phyloP scores from a whole-genome alignment of 2,113 vertebrate genomes.

The Nothocercus nigrocapillus region DNA sequence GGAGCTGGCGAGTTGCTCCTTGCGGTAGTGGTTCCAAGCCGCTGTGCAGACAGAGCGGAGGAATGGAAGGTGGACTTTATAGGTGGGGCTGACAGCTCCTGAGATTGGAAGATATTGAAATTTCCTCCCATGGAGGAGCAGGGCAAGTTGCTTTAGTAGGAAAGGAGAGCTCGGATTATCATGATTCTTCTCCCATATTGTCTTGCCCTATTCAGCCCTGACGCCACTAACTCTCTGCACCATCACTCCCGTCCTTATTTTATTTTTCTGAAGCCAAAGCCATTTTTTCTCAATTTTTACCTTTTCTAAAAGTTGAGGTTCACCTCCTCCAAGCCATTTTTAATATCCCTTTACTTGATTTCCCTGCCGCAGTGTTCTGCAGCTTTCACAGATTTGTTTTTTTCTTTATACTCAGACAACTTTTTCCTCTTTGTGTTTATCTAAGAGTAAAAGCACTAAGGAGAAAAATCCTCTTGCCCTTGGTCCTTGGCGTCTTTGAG shows the following conservation, averaged over 20 bases:
- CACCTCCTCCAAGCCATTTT: not conserved
- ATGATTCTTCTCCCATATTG: not conserved
- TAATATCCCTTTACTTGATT: rapidly evolving
- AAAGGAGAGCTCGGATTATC: not conserved
- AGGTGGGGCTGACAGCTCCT: not conserved
- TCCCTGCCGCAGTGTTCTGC: not conserved
- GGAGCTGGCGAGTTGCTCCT: not conserved
- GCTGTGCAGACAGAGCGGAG: not conserved
- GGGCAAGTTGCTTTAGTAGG: not conserved
- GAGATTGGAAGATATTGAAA: not conserved
- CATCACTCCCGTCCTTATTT: not conserved
- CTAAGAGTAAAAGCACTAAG: not conserved
- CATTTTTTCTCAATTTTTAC: not conserved
- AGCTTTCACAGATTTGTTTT: not conserved
- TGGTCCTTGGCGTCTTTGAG: not conserved
- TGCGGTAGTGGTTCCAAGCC: not conserved
- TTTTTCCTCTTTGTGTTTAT: not conserved
- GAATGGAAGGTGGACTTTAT: not conserved
- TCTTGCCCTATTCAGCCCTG: not conserved
- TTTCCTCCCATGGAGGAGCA: not conserved
- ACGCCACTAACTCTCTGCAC: not conserved
- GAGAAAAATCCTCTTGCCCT: not conserved
- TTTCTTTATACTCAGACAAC: not conserved
- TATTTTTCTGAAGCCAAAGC: not conserved
- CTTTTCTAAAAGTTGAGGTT: not conserved